A percentile compares a stretch with the other conserved stretches of the same genome.
Conservation (phyloP, 2,888 invertebrate genomes). For the Eledona agricola region DNA sequence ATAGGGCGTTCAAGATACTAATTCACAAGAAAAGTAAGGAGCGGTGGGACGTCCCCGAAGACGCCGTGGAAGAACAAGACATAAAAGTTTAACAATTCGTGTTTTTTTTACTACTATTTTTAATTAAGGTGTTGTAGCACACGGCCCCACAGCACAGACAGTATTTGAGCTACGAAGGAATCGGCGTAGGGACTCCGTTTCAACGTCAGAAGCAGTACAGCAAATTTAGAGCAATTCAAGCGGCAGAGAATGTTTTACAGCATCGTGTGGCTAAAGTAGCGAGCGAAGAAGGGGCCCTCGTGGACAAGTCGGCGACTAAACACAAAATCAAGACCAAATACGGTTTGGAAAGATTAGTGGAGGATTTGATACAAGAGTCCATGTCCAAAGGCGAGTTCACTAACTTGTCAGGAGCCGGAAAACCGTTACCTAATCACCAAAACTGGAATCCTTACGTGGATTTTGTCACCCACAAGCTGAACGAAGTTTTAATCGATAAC, state of each 20-base stretch:
- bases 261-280: constrained; percentile 69
- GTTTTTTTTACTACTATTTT: constrained; percentile 2
- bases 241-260: constrained; percentile 72
- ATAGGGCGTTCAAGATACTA: constrained; percentile 77
- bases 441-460: constrained; percentile 84
- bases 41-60: constrained; percentile 64
- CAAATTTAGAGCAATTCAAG: constrained; percentile 73
- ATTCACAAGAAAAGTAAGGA: constrained; percentile 74
- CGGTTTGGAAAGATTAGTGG: constrained; percentile 87
- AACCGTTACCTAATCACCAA: constrained; percentile 75
- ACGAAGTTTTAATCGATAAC: constrained; percentile 85
- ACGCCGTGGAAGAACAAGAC: constrained; percentile 68
- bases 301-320: constrained; percentile 70
- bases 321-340: constrained; percentile 82
- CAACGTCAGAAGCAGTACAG: constrained; percentile 82
- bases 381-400: constrained; percentile 91
- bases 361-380: constrained; percentile 90
- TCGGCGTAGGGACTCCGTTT: constrained; percentile 80
- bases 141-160: constrained; percentile 90
- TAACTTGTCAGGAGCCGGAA: constrained; percentile 83
- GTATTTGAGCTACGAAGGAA: constrained; percentile 81
- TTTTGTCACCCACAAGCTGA: constrained; percentile 85
- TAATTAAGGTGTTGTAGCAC: constrained; percentile 68
- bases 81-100: constrained; percentile 64
- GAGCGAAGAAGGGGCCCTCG: constrained; percentile 71